Percentiles rank a stretch among this genome's conserved stretches.
phyloP scores from a whole-genome alignment of 2,888 invertebrate genomes.

The Ochropleura leucogaster region DNA sequence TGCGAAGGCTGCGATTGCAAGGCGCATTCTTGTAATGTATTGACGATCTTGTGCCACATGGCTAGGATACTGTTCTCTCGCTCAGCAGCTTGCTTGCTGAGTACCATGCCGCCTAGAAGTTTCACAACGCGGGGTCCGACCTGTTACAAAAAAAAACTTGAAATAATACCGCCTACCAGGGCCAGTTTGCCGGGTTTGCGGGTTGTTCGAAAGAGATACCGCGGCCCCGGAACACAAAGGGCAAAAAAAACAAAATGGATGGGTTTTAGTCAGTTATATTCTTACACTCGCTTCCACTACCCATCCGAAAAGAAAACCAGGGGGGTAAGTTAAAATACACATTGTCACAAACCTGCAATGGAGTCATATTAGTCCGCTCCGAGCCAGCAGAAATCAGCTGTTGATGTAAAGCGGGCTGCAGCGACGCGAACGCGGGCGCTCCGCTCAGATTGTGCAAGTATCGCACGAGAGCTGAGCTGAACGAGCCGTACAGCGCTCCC shows the following conservation, averaged over 20 bases:
- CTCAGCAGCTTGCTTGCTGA: conserved; percentile 95
- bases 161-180: not conserved
- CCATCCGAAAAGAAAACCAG: too few species aligned
- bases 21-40: conserved; percentile 96
- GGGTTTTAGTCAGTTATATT: too few species aligned
- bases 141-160: conserved; percentile 83
- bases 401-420: conserved; percentile 84
- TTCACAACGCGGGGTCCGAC: conserved; percentile 93
- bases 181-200: too few species aligned
- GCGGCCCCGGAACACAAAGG: too few species aligned
- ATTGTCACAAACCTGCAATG: conserved; percentile 77
- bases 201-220: too few species aligned
- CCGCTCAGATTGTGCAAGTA: conserved; percentile 92
- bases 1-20: conserved; percentile 91
- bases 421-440: conserved; percentile 79
- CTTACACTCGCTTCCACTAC: too few species aligned
- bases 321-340: not conserved
- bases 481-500: conserved; percentile 93
- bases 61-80: conserved; percentile 97
- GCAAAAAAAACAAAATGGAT: too few species aligned
- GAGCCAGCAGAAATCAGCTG: conserved; percentile 80
- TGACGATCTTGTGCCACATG: conserved; percentile 97
- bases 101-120: conserved; percentile 94
- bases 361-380: conserved; percentile 84
- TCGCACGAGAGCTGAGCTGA: conserved; percentile 94